Percentiles rank a stretch among this genome's conserved stretches.
These are phyloP conservation scores for Leucoma salicis DNA, from an alignment of 2,888 invertebrate species.

Conservation along the genomic window DNA sequence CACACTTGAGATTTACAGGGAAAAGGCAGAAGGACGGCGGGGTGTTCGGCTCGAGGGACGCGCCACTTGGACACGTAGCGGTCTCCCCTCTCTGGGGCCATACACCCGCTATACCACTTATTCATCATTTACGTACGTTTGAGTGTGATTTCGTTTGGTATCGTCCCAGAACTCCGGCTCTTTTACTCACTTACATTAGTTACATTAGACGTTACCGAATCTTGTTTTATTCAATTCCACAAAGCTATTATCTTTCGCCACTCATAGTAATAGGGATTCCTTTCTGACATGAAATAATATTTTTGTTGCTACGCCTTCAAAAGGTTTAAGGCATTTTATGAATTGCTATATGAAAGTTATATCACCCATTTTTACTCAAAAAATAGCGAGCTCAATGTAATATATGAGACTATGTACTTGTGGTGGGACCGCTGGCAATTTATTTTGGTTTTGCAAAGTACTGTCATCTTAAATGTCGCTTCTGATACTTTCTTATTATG, in stretches of 20 bases:
- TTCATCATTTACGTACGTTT: slow-evolving; percentile 77
- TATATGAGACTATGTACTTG: slow-evolving; percentile 13
- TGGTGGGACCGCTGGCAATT: slow-evolving; percentile 13
- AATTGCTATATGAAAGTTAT: slow-evolving; percentile 25
- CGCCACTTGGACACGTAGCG: slow-evolving; percentile 73
- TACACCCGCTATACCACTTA: slow-evolving; percentile 58
- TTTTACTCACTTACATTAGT: slow-evolving; percentile 69
- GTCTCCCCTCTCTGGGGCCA: slow-evolving; percentile 36
- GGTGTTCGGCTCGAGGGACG: slow-evolving; percentile 40
- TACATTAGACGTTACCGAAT: slow-evolving; percentile 67
- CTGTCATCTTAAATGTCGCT: slow-evolving; percentile 30
- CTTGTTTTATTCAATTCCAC: slow-evolving; percentile 68
- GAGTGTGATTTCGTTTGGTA: slow-evolving; percentile 76
- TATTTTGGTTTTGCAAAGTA: slow-evolving; percentile 23
- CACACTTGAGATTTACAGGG: slow-evolving; percentile 67
- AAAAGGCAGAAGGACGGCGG: slow-evolving; percentile 41
- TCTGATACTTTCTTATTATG: slow-evolving; percentile 16
- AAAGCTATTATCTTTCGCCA: slow-evolving; percentile 64
- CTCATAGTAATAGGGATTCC: slow-evolving; percentile 59
- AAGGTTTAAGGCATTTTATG: slow-evolving; percentile 35
- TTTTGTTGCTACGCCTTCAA: slow-evolving; percentile 45
- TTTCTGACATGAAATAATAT: slow-evolving; percentile 55
- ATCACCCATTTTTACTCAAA: slow-evolving; percentile 22
- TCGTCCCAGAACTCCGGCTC: slow-evolving; percentile 58
- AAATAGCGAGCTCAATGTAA: slow-evolving; percentile 6